Conservation (phyloP, 2,797 vertebrate genomes). For the Esox masquinongy region DNA sequence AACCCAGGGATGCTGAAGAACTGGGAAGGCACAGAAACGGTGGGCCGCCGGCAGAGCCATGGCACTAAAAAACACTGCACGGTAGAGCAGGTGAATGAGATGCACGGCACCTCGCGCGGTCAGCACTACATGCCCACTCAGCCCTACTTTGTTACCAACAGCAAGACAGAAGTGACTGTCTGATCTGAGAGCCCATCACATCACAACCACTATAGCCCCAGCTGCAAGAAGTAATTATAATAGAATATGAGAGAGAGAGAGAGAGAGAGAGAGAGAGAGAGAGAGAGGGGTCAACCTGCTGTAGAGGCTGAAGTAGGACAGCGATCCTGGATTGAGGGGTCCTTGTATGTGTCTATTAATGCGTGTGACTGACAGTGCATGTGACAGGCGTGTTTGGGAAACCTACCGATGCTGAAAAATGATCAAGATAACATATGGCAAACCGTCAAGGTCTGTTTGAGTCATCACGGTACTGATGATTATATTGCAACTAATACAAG, state of each 20-base stretch:
- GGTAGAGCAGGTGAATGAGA: conserved; percentile 81
- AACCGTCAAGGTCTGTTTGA: conserved; percentile 12
- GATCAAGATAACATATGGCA: conserved; percentile 13
- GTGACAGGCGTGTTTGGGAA: conserved; percentile 36
- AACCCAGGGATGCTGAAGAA: conserved; percentile 71
- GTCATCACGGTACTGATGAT: conserved; percentile 22
- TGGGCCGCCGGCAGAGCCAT: conserved; percentile 82
- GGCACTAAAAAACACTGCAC: conserved; percentile 82
- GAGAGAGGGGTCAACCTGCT: conserved; percentile 18
- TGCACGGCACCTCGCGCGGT: conserved; percentile 76
- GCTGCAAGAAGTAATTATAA: conserved; percentile 23
- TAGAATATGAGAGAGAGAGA: conserved; percentile 15
- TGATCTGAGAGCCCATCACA: conserved; percentile 59
- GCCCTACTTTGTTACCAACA: conserved; percentile 98
- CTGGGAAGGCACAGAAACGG: conserved; percentile 86
- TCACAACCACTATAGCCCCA: background rate
- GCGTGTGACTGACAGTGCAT: conserved; percentile 37
- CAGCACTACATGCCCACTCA: conserved; percentile 88
- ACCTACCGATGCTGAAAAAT: conserved; percentile 17
- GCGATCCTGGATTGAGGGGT: conserved; percentile 21
- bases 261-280: too few species aligned
- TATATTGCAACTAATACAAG: conserved; percentile 33
- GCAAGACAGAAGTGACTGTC: conserved; percentile 99
- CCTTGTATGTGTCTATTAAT: conserved; percentile 31
- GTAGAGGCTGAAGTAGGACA: conserved; percentile 22